Evolutionary conservation across 2,888 invertebrate genomes (phyloP).

Genomic region (Colletes collaris): DNA sequence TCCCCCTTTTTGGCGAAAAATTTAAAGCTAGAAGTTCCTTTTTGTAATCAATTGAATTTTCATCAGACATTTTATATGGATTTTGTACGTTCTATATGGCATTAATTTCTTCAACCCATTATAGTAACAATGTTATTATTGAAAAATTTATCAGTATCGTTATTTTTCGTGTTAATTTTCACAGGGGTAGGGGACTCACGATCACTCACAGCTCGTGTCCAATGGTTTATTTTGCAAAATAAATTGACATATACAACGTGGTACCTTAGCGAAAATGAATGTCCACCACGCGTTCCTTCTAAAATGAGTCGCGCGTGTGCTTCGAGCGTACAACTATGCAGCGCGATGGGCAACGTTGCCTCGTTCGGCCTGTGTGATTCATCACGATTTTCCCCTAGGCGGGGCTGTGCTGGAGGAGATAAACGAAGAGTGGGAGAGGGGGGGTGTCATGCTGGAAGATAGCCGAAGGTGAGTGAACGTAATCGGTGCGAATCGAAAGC

Average conservation of each 20-base stretch:
- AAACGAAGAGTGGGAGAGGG: slow-evolving; percentile 13
- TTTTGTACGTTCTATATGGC: no score
- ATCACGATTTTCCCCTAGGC: slow-evolving; percentile 43
- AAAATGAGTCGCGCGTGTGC: slow-evolving; percentile 32
- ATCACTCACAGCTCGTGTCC: slow-evolving; percentile 51
- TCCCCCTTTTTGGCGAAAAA: no score
- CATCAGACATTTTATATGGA: no score
- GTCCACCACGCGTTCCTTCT: slow-evolving; percentile 67
- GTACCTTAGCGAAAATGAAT: slow-evolving; percentile 76
- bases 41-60: no score
- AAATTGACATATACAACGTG: slow-evolving; percentile 81
- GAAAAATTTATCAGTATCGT: no score
- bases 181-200: background rate
- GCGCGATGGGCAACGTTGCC: slow-evolving; percentile 67
- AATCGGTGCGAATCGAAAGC: slow-evolving; percentile 46
- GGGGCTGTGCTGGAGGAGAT: slow-evolving; percentile 1
- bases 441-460: slow-evolving; percentile 19
- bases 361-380: slow-evolving; percentile 72
- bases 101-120: no score
- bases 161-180: no score
- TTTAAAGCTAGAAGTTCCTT: no score
- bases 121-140: no score
- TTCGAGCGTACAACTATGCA: slow-evolving; percentile 55
- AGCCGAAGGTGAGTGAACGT: slow-evolving; percentile 21
- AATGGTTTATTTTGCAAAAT: slow-evolving; percentile 81